Base-by-base conservation (phyloP, 2,797 vertebrate genomes). In the Dicrostonyx torquatus region DNA sequence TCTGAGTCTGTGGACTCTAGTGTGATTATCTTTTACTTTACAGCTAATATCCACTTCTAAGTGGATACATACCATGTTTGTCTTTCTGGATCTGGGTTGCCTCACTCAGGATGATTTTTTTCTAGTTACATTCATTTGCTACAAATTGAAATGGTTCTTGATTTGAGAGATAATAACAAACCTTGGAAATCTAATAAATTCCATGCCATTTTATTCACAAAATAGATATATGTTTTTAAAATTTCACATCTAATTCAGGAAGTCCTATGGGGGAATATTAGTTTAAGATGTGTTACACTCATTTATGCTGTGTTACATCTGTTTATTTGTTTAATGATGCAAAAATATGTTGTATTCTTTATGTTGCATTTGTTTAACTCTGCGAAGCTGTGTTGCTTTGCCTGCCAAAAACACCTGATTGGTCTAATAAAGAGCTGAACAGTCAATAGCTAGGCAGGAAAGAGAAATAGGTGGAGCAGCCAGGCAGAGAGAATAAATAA, bases 151-250 rank as follows among this genome's bases (percentile, higher is more conserved):
- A n/a, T 0, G 26, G 17, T 72, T 89, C 45, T 78, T 66, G 82
- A 66, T 62, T 94, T 83, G 5, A 79, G 24, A 76, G 26, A 78
- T 70, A 50, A 45, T 88, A 94, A 77, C 0, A 82, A 45, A 80
- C 31, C 17, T 24, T 82, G 58, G 90, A 86, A 79, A 87, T 78
- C n/a, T 26, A 79, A 68, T 84, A 94, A 91, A 50, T 77, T 12
- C 22, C 84, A 29, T 13, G 58, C 75, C 5, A 70, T 92, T 76
- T 95, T 90, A 40, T 88, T 94, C 31, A 31, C 58, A 94, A 91
- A 83, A 68, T 75, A 58, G 58, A 29, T 5, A 68, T 45, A 29
- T 89, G n/a, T 53, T 40, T 40, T 43, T 66, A 86, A 62, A 91
- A 58, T 72, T 62, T 91, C n/a, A 60, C 14, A 34, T 58, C 14